Percentiles rank a stretch among this genome's conserved stretches.
Evolutionary conservation across 2,888 invertebrate species (phyloP).

Genomic region (Drosophila rellima): DNA sequence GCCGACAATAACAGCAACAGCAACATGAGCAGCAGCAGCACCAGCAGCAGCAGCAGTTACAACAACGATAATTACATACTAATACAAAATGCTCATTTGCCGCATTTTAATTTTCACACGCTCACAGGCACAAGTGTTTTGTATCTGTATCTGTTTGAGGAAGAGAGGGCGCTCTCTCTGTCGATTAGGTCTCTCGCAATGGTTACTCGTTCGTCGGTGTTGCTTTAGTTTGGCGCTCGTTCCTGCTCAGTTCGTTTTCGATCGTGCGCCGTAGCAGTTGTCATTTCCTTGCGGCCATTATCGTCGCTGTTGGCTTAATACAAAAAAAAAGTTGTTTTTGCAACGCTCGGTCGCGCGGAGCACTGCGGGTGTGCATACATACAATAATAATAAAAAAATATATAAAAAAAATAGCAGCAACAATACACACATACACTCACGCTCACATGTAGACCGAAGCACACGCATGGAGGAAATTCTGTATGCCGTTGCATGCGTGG

Average conservation of each 20-base stretch:
- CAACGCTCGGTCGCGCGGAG: slow-evolving; percentile 61
- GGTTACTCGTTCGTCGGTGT: slow-evolving; percentile 18
- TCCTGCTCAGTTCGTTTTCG: slow-evolving; percentile 71
- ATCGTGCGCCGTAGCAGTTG: slow-evolving; percentile 78
- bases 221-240: slow-evolving; percentile 29
- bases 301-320: slow-evolving; percentile 44
- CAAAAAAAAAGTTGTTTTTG: slow-evolving; percentile 57
- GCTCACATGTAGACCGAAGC: slow-evolving; percentile 17
- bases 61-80: slow-evolving; percentile 71
- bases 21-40: slow-evolving; percentile 23
- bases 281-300: slow-evolving; percentile 51
- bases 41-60: slow-evolving; percentile 34
- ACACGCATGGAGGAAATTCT: slow-evolving; percentile 60
- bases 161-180: slow-evolving; percentile 13
- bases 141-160: slow-evolving; percentile 19
- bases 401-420: slow-evolving; percentile 30
- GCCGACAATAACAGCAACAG: slow-evolving; percentile 38
- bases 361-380: slow-evolving; percentile 59
- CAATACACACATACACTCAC: slow-evolving; percentile 27
- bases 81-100: slow-evolving; percentile 79
- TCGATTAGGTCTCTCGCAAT: slow-evolving; percentile 9
- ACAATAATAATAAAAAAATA: slow-evolving; percentile 15
- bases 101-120: slow-evolving; percentile 79
- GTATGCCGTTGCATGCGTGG: slow-evolving; percentile 64
- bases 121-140: slow-evolving; percentile 73